These are phyloP conservation scores for Gymnocheta viridis DNA, from an alignment of 2,888 invertebrate species.

Conservation along the genomic window DNA sequence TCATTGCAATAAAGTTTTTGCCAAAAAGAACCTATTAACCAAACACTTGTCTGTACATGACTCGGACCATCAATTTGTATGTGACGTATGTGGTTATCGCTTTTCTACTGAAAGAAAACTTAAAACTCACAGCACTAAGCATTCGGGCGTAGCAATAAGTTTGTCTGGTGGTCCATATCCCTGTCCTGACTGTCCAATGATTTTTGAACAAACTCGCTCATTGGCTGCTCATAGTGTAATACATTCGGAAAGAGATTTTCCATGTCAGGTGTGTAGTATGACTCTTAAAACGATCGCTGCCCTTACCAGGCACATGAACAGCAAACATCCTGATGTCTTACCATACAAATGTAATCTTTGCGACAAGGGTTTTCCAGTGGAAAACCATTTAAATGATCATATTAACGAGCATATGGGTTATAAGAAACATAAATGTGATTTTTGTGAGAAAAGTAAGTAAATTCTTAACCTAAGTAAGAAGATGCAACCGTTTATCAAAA, in stretches of 20 bases:
- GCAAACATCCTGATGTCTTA: slow-evolving; percentile 60
- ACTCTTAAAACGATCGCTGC: slow-evolving; percentile 80
- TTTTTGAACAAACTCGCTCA: slow-evolving; percentile 53
- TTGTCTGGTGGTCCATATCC: slow-evolving; percentile 57
- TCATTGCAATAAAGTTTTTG: slow-evolving; percentile 83
- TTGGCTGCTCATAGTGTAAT: slow-evolving; percentile 52
- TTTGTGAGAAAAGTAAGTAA: slow-evolving; percentile 63
- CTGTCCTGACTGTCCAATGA: slow-evolving; percentile 55
- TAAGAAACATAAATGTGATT: slow-evolving; percentile 58
- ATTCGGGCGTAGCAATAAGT: slow-evolving; percentile 28
- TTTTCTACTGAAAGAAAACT: slow-evolving; percentile 56
- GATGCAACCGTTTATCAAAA: too few relatives aligned
- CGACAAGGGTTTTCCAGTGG: slow-evolving; percentile 61
- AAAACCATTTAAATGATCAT: slow-evolving; percentile 63
- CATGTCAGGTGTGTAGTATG: slow-evolving; percentile 83
- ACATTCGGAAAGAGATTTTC: slow-evolving; percentile 59
- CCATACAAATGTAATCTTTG: slow-evolving; percentile 65
- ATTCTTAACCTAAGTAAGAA: neutral
- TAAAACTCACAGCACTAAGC: slow-evolving; percentile 56
- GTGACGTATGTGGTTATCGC: slow-evolving; percentile 72
- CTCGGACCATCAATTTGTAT: slow-evolving; percentile 75
- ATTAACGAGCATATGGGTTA: slow-evolving; percentile 60
- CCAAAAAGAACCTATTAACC: slow-evolving; percentile 80
- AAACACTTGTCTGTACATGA: slow-evolving; percentile 77
- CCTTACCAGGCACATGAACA: slow-evolving; percentile 82